Evolutionary conservation across 2,113 vertebrate genomes (phyloP).

Genomic region (Phocoena phocoena): DNA sequence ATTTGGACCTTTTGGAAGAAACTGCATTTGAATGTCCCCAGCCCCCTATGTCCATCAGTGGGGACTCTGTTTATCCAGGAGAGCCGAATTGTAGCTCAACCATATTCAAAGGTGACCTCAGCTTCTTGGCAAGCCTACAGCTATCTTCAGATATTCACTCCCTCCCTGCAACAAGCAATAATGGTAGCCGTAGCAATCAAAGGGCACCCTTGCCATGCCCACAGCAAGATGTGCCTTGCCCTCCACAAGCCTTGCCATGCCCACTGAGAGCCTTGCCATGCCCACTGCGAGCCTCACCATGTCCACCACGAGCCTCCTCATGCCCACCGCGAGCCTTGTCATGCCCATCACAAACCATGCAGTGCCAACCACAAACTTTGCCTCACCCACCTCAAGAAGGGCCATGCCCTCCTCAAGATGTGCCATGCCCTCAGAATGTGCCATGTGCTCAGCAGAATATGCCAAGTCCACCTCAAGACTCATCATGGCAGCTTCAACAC

Average conservation of each 20-base stretch:
- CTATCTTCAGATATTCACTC: conserved; percentile 60
- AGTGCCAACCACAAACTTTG: background rate
- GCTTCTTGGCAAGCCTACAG: conserved; percentile 70
- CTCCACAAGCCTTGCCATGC: conserved; percentile 46
- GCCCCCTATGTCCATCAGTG: background rate
- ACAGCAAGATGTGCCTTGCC: conserved; percentile 57
- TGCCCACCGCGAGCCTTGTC: conserved; percentile 42
- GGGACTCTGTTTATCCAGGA: conserved; percentile 8
- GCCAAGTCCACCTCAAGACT: background rate
- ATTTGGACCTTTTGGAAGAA: background rate
- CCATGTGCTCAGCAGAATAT: background rate
- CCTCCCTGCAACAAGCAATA: conserved; percentile 69
- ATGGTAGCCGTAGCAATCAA: conserved; percentile 61
- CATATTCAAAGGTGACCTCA: conserved; percentile 72
- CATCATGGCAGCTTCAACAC: background rate
- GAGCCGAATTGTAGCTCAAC: conserved; percentile 72
- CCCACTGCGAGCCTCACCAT: background rate
- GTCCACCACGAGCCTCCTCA: conserved; percentile 1
- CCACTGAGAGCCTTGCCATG: conserved; percentile 23
- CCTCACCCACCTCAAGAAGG: background rate
- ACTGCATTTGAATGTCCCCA: background rate
- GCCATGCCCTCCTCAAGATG: conserved; percentile 13
- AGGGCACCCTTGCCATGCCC: conserved; percentile 1
- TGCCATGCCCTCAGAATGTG: background rate
- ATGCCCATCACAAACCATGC: conserved; percentile 40